These are phyloP conservation scores for Morone saxatilis DNA, from an alignment of 2,113 vertebrate species.

Conservation along the genomic window DNA sequence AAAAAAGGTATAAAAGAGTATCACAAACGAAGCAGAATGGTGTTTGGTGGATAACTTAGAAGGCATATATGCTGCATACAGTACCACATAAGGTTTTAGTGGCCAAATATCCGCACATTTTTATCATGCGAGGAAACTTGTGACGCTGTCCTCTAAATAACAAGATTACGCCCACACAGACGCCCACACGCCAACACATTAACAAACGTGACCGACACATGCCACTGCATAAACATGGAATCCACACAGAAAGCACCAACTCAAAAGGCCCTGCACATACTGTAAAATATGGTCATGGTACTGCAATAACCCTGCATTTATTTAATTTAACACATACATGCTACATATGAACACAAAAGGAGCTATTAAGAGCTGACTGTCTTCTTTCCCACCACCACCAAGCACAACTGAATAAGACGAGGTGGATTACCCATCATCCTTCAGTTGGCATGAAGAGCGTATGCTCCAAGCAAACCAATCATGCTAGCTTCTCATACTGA, in stretches of 20 bases:
- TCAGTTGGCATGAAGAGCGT: conserved; percentile 71
- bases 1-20: not conserved
- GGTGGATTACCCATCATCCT: conserved; percentile 78
- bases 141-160: conserved; percentile 41
- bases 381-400: conserved; percentile 28
- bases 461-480: conserved; percentile 73
- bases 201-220: conserved; percentile 26
- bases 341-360: conserved; percentile 58
- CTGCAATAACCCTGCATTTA: conserved; percentile 29
- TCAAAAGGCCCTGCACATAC: not conserved
- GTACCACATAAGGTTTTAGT: conserved; percentile 13
- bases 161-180: conserved; percentile 2
- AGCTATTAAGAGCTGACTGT: conserved; percentile 66
- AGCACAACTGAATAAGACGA: conserved; percentile 60
- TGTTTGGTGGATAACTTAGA: not conserved
- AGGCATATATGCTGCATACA: not conserved
- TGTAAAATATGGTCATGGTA: conserved; percentile 40
- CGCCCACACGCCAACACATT: conserved; percentile 14
- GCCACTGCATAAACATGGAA: conserved; percentile 15
- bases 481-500: conserved; percentile 37
- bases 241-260: not conserved
- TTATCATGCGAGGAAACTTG: conserved; percentile 26
- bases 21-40: conserved; percentile 2
- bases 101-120: conserved; percentile 27
- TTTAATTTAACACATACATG: conserved; percentile 63